phyloP scores from a whole-genome alignment of 2,113 vertebrate genomes.

The Psammodynastes pulverulentus region DNA sequence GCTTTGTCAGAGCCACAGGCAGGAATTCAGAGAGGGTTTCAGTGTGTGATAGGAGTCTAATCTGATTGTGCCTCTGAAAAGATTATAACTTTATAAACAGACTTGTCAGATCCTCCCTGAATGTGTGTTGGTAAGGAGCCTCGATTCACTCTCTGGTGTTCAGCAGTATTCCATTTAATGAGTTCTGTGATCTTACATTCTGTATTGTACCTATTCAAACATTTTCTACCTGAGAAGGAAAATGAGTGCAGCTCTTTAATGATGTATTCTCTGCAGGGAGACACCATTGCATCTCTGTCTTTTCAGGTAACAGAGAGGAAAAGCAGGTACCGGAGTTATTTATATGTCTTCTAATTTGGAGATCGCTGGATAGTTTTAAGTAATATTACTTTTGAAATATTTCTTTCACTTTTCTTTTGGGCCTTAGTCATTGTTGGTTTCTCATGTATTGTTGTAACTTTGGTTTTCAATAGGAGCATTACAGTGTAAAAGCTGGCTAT shows the following conservation, averaged over 20 bases:
- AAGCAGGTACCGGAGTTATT: not conserved
- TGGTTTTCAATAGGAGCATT: not conserved
- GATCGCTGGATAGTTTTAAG: not conserved
- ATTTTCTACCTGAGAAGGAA: not conserved
- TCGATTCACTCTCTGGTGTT: not conserved
- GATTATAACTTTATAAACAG: not conserved
- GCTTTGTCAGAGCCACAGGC: not conserved
- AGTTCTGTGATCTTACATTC: not conserved
- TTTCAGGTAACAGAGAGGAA: not conserved
- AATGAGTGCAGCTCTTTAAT: not conserved
- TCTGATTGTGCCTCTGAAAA: not conserved
- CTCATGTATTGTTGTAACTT: not conserved
- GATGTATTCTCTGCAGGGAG: not conserved
- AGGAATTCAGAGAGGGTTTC: not conserved
- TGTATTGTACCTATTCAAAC: not conserved
- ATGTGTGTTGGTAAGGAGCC: not conserved
- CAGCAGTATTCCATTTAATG: not conserved
- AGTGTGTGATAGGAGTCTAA: not conserved
- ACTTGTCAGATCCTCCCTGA: not conserved
- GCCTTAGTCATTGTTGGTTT: not conserved
- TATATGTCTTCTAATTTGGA: not conserved
- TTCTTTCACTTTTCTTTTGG: not conserved
- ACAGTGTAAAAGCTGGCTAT: not conserved
- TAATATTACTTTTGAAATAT: not conserved
- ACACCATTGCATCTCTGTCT: not conserved